phyloP scores from a whole-genome alignment of 1,140 invertebrate species.

The Saccostrea echinata region DNA sequence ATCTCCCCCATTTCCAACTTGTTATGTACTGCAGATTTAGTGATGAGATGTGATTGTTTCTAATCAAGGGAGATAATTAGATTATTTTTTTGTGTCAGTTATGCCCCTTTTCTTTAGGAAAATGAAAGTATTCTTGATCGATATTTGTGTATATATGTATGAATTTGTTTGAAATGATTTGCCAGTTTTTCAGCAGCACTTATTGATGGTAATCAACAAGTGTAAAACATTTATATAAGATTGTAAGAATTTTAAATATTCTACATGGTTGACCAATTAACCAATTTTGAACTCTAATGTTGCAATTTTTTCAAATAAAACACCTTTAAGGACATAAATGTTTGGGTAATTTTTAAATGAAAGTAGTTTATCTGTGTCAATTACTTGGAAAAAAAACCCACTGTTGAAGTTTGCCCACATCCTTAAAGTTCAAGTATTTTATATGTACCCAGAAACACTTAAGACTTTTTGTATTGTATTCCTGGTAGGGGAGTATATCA shows the following conservation, averaged over 20 bases:
- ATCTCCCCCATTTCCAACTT: slow-evolving; percentile 25
- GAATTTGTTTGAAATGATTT: not conserved
- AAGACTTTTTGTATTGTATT: slow-evolving; percentile 9
- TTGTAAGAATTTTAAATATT: not conserved
- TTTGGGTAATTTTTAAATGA: not conserved
- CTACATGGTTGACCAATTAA: slow-evolving; percentile 24
- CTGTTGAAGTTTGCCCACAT: slow-evolving; percentile 22
- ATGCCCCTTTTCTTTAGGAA: not conserved
- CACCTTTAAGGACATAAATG: not conserved
- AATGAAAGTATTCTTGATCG: not conserved
- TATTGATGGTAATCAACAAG: not conserved
- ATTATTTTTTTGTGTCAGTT: not conserved
- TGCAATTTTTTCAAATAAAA: not conserved
- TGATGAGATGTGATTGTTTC: not conserved
- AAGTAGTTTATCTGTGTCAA: not conserved
- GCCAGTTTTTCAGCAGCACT: not conserved
- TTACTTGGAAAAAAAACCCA: not conserved
- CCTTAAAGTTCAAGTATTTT: slow-evolving; percentile 12
- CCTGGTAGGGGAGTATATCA: slow-evolving; percentile 13
- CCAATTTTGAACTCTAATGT: not conserved
- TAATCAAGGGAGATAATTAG: slow-evolving; percentile 31
- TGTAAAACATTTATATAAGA: not conserved
- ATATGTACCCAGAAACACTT: slow-evolving; percentile 32
- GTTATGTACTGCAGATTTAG: slow-evolving; percentile 25
- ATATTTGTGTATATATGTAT: not conserved